Percentiles rank a stretch among this genome's conserved stretches.
Conservation (phyloP, 2,888 invertebrate species). For the Callosobruchus maculatus region DNA sequence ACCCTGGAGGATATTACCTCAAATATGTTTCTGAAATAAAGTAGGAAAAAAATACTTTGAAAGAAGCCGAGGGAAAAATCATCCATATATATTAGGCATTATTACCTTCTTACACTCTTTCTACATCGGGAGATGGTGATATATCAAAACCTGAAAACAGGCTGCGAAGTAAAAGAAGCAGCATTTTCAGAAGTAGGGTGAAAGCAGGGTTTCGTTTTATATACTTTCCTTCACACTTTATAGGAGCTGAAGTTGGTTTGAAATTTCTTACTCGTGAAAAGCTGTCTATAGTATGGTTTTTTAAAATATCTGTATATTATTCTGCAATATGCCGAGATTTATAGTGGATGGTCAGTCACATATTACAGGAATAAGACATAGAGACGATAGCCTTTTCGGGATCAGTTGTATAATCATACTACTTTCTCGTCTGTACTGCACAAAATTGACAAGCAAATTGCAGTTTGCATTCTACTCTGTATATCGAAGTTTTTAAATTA, state of each 20-base stretch:
- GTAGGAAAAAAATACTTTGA: background rate
- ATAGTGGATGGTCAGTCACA: too few relatives aligned
- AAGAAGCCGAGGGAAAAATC: background rate
- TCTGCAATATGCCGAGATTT: too few relatives aligned
- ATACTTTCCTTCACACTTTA: background rate
- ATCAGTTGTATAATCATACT: too few relatives aligned
- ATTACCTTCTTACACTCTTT: background rate
- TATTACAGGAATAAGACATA: too few relatives aligned
- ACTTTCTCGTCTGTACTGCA: too few relatives aligned
- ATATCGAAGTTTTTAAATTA: too few relatives aligned
- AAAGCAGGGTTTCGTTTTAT: background rate
- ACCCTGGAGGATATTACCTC: background rate
- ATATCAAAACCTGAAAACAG: background rate
- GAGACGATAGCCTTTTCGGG: too few relatives aligned
- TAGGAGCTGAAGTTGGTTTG: background rate
- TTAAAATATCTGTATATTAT: too few relatives aligned
- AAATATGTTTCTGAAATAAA: background rate
- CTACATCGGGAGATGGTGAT: background rate
- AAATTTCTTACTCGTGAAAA: too few relatives aligned
- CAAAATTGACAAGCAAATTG: too few relatives aligned
- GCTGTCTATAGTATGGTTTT: too few relatives aligned
- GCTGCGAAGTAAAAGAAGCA: background rate
- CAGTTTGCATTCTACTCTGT: too few relatives aligned
- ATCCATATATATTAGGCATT: background rate
- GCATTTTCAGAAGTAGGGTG: background rate